phyloP scores from a whole-genome alignment of 2,113 vertebrate species.

The Antennarius striatus region DNA sequence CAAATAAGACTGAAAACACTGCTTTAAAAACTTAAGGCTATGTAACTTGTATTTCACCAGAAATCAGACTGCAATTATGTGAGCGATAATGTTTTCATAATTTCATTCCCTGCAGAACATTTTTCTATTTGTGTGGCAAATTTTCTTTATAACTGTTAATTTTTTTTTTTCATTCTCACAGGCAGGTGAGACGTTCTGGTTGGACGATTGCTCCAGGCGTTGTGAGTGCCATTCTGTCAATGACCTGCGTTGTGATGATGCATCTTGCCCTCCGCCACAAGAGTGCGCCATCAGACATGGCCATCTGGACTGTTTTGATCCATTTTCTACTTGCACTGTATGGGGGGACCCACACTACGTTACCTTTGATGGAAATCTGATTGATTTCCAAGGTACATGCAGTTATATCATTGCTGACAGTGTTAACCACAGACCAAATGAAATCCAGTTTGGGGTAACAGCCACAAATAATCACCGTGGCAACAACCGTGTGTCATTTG shows the following conservation, averaged over 20 bases:
- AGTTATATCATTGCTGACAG: conserved; percentile 74
- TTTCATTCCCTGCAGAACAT: too few species aligned
- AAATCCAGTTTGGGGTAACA: conserved; percentile 56
- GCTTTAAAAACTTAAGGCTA: too few species aligned
- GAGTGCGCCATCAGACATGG: conserved; percentile 65
- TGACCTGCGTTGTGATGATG: conserved; percentile 52
- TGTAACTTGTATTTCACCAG: too few species aligned
- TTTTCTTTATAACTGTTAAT: too few species aligned
- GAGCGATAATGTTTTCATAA: too few species aligned
- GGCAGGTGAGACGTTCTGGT: conserved; percentile 70
- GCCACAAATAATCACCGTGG: conserved; percentile 69
- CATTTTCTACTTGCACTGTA: conserved; percentile 69
- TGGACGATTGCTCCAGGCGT: conserved; percentile 41
- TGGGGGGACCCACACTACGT: conserved; percentile 81
- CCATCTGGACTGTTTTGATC: conserved; percentile 46
- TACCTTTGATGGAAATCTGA: conserved; percentile 79
- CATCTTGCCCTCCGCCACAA: conserved; percentile 48
- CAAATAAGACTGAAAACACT: too few species aligned
- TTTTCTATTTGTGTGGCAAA: too few species aligned
- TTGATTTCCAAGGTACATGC: conserved; percentile 82
- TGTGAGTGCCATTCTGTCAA: conserved; percentile 65
- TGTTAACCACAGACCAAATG: not conserved
- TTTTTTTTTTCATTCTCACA: conserved; percentile 5
- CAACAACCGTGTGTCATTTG: conserved; percentile 69
- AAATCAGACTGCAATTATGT: too few species aligned